A percentile compares a stretch with the other conserved stretches of the same genome.
Evolutionary conservation across 2,113 vertebrate species (phyloP).

Genomic region (Callithrix jacchus): DNA sequence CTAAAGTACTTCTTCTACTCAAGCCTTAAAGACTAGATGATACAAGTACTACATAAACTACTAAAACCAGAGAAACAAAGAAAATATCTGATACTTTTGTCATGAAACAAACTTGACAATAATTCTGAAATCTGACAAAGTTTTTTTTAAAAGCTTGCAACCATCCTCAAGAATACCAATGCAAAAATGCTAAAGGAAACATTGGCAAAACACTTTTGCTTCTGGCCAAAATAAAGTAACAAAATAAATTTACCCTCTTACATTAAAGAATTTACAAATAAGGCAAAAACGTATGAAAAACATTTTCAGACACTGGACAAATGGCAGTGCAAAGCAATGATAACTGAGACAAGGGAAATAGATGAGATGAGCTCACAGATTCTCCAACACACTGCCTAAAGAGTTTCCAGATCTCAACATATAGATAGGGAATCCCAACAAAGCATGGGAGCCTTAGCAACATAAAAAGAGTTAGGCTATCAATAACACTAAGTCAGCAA

Average conservation of each 20-base stretch:
- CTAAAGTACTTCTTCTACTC: not conserved
- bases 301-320: not conserved
- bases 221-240: not conserved
- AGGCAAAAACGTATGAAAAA: not conserved
- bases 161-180: not conserved
- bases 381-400: not conserved
- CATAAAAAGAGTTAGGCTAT: not conserved
- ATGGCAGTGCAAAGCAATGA: not conserved
- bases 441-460: not conserved
- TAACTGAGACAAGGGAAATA: not conserved
- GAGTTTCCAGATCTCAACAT: not conserved
- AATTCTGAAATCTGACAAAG: slow-evolving; percentile 21
- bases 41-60: not conserved
- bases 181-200: not conserved
- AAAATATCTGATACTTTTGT: not conserved
- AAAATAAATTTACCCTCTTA: not conserved
- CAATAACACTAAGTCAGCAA: not conserved
- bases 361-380: not conserved
- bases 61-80: not conserved
- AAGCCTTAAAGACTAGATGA: not conserved
- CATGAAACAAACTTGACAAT: not conserved
- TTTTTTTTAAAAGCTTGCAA: not conserved
- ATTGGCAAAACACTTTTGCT: not conserved
- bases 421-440: not conserved
- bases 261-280: not conserved